Evolutionary conservation across 2,888 invertebrate genomes (phyloP), one percentile per base, ranked within the genome.

Genomic region (Ashinkailepas kermadecensis): DNA sequence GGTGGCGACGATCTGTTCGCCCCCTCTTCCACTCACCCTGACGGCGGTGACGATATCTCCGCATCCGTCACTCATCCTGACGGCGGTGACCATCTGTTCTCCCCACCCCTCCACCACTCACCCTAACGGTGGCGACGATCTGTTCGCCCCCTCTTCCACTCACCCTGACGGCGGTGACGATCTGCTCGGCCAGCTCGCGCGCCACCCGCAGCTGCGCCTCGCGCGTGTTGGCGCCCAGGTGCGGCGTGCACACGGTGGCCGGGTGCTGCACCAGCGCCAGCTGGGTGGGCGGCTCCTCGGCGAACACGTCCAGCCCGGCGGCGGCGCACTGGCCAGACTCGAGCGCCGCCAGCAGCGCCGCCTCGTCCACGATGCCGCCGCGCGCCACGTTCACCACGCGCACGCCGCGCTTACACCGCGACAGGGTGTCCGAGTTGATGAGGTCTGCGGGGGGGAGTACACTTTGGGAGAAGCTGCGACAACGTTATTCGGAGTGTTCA

Each of bases 151-250:
- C 39, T n/a, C n/a, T 4, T 3, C 39, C 39, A 39, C 84, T 85
- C 81, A 88, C 88, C 83, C 87, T 85, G 82, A 91, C 91, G 81
- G 94, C 88, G 84, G 93, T 94, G 13, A 98, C 92, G 85, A 99
- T 93, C 88, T 99, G 97, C 86, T 97, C 94, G 0, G 98, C 96
- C 82, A 99, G 95, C 89, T 99, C 98, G 23, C 93, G 92, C 11
- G 98, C 98, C 0, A 99, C 98, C 59, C 97, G 91, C 56, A 93
- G 90, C 88, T 99, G 99, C 0, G 99, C 99, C 88, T 99, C 99
- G 21, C 91, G 90, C 0, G 99, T 99, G 84, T 95, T 97, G 7
- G 99, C 99, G 88, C 94, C 97, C 59, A 59, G 59, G 91, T 90
- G 99, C 99, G 7, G 99, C 0, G 98, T 98, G 57, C 95, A 94